Base-by-base conservation (phyloP, 2,888 invertebrate species). In the Hanleya hanleyi region DNA sequence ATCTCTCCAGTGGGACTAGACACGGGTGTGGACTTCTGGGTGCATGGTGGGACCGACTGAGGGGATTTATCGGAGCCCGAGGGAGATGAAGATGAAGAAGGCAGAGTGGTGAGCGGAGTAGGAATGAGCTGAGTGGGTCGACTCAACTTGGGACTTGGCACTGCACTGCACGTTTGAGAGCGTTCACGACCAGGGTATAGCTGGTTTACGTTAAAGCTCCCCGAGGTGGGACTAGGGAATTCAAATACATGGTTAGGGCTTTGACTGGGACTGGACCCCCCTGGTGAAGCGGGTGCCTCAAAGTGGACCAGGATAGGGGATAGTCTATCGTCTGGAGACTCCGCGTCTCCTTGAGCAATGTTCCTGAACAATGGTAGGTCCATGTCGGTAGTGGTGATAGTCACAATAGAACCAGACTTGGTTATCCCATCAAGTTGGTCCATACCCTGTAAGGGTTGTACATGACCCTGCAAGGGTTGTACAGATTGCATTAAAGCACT, bases 271-370 rank as follows among this genome's bases (percentile, higher is more conserved):
- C 84, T 86, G 29, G 87, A 87, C 15, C 83, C 78, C 57, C 78
- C 75, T 0, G 87, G 87, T 4, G 87, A 87, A n/a, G 86, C 83
- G 0, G 89, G 87, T 2, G 88, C 87, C 57, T 88, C 89, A 76
- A 89, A 89, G 74, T 87, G 87, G 32, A 89, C 87, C 35, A 85
- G 81, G 66, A 89, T 89, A 57, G 85, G 85, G 12, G 86, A 80
- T 29, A 81, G 78, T 7, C 78, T 76, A 9, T 76, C 71, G 26
- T 78, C 79, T 0, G 78, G 75, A 0, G 77, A 77, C 6, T 76
- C 78, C 29, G 75, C 78, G 1, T 71, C 71, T 38, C 33, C 29
- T 29, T 67, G 67, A 57, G 57, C 41, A 15, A 47, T 47, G 15
- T n/a, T 3, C 12, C 36, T 33, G 9, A 57, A 26, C 6, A 66